These are phyloP conservation scores for Typhlichthys eigenmanni DNA, from an alignment of 2,797 vertebrate species.

Conservation along the genomic window DNA sequence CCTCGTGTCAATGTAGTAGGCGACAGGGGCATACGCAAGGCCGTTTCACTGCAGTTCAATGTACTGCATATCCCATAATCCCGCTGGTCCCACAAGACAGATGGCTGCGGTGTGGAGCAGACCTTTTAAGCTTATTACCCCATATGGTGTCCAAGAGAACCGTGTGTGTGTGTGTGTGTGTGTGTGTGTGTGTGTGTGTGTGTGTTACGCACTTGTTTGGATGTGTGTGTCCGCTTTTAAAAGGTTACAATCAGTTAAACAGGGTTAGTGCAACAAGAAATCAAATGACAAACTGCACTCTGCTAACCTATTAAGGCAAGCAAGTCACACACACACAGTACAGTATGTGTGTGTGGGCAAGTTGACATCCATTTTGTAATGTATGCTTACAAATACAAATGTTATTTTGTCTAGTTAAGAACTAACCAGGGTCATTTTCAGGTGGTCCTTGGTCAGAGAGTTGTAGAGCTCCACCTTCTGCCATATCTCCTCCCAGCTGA, in stretches of 20 bases:
- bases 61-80: constrained; percentile 29
- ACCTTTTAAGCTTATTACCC: constrained; percentile 59
- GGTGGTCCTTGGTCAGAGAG: constrained; percentile 85
- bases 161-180: background rate
- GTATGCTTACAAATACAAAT: background rate
- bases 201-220: background rate
- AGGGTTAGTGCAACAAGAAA: background rate
- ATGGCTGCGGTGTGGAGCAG: constrained; percentile 56
- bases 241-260: background rate
- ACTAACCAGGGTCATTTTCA: constrained; percentile 93
- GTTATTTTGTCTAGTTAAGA: background rate
- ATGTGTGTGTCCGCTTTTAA: background rate
- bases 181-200: constrained; percentile 1
- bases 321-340: background rate
- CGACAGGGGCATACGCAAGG: background rate
- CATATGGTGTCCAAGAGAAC: constrained; percentile 20
- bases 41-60: constrained; percentile 19
- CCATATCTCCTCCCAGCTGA: constrained; percentile 91
- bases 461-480: constrained; percentile 92
- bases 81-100: constrained; percentile 44
- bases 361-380: background rate
- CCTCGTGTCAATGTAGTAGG: too few relatives aligned
- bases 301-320: background rate
- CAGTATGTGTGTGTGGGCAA: background rate
- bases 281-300: constrained; percentile 2